Percentiles rank a stretch among this genome's conserved stretches.
phyloP scores from a whole-genome alignment of 2,888 invertebrate genomes.

The Selenia dentaria region DNA sequence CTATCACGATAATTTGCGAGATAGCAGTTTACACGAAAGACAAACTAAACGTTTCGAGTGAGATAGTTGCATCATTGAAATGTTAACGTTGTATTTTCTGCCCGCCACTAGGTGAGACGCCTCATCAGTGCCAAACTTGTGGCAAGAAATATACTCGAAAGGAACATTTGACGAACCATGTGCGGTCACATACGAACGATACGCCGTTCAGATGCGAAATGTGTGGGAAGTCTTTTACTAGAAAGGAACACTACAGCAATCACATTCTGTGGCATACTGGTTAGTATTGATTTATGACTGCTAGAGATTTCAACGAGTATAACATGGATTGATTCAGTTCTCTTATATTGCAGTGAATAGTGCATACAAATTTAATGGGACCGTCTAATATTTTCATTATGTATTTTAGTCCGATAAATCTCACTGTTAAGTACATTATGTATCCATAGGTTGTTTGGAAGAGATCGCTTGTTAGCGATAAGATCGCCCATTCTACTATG shows the following conservation, averaged over 20 bases:
- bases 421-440: no score
- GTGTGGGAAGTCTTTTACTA: slow-evolving; percentile 94
- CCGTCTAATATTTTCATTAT: no score
- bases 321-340: no score
- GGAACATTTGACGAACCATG: slow-evolving; percentile 95
- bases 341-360: no score
- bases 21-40: slow-evolving; percentile 37
- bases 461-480: no score
- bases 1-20: not conserved
- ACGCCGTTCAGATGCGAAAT: slow-evolving; percentile 94
- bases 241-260: slow-evolving; percentile 96
- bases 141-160: slow-evolving; percentile 95
- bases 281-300: slow-evolving; percentile 68
- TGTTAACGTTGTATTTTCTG: slow-evolving; percentile 57
- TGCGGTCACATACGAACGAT: slow-evolving; percentile 95
- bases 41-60: slow-evolving; percentile 57
- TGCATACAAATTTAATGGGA: no score
- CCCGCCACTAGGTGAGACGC: slow-evolving; percentile 89
- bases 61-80: slow-evolving; percentile 83
- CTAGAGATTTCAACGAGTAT: no score
- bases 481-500: no score
- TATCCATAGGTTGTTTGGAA: no score
- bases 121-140: slow-evolving; percentile 94
- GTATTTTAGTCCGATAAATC: no score
- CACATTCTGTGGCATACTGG: slow-evolving; percentile 95